Conservation (phyloP, 2,888 invertebrate species). For the Lepetodrilus schrolli region DNA sequence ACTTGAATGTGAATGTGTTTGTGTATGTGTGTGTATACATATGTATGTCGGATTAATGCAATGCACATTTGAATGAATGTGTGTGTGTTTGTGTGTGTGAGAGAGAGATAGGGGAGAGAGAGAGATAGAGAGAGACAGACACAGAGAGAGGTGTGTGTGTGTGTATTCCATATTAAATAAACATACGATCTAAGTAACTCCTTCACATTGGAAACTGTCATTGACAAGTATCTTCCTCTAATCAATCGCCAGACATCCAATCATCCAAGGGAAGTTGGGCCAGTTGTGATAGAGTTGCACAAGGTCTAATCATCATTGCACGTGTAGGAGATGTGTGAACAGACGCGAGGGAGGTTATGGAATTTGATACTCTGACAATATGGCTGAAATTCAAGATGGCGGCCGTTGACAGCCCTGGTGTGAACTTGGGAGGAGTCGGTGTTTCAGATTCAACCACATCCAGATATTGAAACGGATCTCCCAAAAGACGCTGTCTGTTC, state of each 20-base stretch:
- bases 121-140: too few relatives aligned
- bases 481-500: slow-evolving; percentile 8
- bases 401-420: slow-evolving; percentile 5
- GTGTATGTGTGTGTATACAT: too few relatives aligned
- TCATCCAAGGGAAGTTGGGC: neutral
- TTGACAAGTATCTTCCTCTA: neutral
- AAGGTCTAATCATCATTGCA: slow-evolving; percentile 18
- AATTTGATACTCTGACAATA: neutral
- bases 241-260: neutral
- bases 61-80: too few relatives aligned
- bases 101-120: too few relatives aligned
- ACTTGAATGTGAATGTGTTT: too few relatives aligned
- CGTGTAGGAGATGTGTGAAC: neutral
- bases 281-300: neutral
- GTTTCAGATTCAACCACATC: neutral
- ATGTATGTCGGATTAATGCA: too few relatives aligned
- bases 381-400: slow-evolving; percentile 21
- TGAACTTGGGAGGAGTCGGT: slow-evolving; percentile 10
- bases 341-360: neutral
- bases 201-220: too few relatives aligned
- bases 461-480: slow-evolving; percentile 3
- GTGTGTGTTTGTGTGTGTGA: too few relatives aligned
- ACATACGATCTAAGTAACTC: too few relatives aligned
- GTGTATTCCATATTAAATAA: too few relatives aligned
- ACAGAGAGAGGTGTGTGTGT: too few relatives aligned